phyloP scores from a whole-genome alignment of 2,113 vertebrate species.

The Rhombomys opimus region DNA sequence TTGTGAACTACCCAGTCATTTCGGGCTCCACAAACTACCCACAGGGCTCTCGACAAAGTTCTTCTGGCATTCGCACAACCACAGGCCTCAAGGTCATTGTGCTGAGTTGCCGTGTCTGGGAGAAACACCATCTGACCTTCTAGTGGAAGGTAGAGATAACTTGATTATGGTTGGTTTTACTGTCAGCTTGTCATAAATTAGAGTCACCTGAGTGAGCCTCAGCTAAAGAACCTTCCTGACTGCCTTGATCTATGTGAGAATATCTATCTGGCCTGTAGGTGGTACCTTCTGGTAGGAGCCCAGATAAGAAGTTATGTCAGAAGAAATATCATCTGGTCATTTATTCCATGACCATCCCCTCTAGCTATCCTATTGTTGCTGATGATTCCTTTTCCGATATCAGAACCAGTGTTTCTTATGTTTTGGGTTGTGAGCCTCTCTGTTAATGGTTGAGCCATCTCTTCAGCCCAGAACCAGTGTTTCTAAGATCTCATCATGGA shows the following conservation, averaged over 20 bases:
- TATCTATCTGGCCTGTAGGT: not conserved
- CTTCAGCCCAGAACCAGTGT: not conserved
- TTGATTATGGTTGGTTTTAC: not conserved
- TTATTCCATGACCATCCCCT: not conserved
- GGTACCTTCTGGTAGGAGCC: not conserved
- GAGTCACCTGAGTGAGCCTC: not conserved
- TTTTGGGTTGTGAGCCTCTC: no score
- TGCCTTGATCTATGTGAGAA: not conserved
- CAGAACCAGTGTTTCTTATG: not conserved
- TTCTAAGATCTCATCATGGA: not conserved
- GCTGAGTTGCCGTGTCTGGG: rapidly evolving
- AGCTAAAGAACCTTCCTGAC: not conserved
- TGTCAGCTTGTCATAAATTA: not conserved
- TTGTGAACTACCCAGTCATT: rapidly evolving
- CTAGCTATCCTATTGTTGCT: not conserved
- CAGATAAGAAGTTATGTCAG: not conserved
- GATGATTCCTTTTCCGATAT: not conserved
- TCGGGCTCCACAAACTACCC: rapidly evolving
- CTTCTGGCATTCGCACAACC: rapidly evolving
- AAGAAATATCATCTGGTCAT: not conserved
- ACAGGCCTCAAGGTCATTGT: rapidly evolving
- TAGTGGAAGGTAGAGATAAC: no score
- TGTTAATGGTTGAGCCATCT: no score
- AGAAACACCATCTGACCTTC: not conserved
- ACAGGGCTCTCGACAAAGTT: rapidly evolving